Evolutionary conservation across 2,113 vertebrate species (phyloP), one percentile per base, ranked within the genome.

Genomic region (Tympanuchus pallidicinctus): DNA sequence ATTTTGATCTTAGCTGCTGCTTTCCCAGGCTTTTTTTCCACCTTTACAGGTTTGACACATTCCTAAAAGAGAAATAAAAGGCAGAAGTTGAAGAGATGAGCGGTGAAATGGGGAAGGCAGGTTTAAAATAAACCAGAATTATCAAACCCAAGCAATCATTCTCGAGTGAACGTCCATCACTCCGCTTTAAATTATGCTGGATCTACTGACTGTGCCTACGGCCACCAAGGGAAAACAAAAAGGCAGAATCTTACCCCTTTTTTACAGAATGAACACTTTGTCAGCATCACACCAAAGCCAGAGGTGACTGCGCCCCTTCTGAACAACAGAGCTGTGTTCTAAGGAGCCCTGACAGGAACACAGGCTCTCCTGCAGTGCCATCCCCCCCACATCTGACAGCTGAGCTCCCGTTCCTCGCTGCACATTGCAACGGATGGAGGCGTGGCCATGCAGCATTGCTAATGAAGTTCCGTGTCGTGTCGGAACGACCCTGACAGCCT

Each of bases 31-130:
- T 98, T 99, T 92, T 98, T 99, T 28, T 99, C 98, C 76, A 99
- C 95, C 89, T 98, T 98, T 4, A 99, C 93, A 22, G 99, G 99
- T 93, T 99, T 99, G 94, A 99, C 97, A 92, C 99, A 99, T 70
- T 98, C 98, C 99, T 99, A 40, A 4, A 80, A 38, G 34, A 64
- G 84, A 89, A 93, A 74, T 11, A 70, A 63, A 91, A n/a, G 30
- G 40, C 3, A 0, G 14, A 8, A 42, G 13, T 5, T 5, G 28
- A 87, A 64, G 18, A 50, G 22, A 38, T 16, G n/a, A 78, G 30
- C 9, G 2, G 8, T 5, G 2, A 13, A 32, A 16, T 4, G 5
- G 16, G 11, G n/a, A 82, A 34, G 6, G 8, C 4, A 38, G 18
- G 14, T 6, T 27, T 11, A 16, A 38, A 0, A 73, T 32, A 16